Conservation (phyloP, 2,797 vertebrate species). For the Myotis planiceps region DNA sequence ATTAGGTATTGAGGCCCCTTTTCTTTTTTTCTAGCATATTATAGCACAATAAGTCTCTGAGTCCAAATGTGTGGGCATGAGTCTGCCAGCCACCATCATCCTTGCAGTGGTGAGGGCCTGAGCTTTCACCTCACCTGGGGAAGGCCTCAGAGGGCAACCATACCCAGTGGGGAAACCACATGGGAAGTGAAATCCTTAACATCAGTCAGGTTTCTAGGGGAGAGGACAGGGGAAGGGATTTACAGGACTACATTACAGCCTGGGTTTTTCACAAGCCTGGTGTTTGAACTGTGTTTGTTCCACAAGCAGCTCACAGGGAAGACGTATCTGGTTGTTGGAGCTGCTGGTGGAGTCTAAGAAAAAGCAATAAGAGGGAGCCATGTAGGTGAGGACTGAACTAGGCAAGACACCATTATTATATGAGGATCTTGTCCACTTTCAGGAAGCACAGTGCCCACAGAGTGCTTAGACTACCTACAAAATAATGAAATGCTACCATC, state of each 20-base stretch:
- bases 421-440: not conserved
- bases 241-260: not conserved
- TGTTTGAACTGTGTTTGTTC: not conserved
- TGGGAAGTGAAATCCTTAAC: not conserved
- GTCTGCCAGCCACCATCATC: accelerated
- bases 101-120: not conserved
- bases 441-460: not conserved
- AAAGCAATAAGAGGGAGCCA: not conserved
- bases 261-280: not conserved
- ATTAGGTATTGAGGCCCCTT: not conserved
- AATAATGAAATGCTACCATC: not conserved
- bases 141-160: not conserved
- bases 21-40: not conserved
- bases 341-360: not conserved
- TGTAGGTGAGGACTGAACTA: accelerated
- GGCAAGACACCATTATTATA: too few relatives aligned
- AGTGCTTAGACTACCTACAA: not conserved
- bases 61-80: not conserved
- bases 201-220: not conserved
- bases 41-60: not conserved
- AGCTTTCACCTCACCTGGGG: not conserved
- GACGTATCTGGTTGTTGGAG: not conserved
- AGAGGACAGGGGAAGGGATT: not conserved
- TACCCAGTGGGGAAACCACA: not conserved
- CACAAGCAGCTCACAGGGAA: not conserved